Evolutionary conservation across 2,113 vertebrate species (phyloP), one percentile per base, ranked within the genome.

Genomic region (Canis aureus): DNA sequence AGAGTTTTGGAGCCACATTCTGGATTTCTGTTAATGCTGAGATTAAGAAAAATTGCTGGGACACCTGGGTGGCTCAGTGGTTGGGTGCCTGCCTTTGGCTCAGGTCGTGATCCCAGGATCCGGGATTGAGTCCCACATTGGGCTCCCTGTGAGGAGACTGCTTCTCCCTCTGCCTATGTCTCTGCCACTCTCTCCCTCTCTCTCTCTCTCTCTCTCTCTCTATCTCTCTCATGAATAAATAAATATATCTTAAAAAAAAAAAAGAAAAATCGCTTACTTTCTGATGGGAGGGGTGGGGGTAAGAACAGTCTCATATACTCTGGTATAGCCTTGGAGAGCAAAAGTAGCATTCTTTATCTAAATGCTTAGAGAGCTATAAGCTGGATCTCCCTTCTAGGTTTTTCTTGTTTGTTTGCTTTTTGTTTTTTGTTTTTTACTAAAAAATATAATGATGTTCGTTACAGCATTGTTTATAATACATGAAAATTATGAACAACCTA

Each of bases 401-500:
- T n/a, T 43, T 43, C 43, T 43, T 43, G 43, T 43, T 43, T 43
- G 43, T 43, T 43, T 43, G 43, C 43, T 43, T 43, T 43, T 43
- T 43, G 6, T 43, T 43, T 43, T 43, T 43, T 43, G 43, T 43
- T 43, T 80, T 78, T 35, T 62, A 49, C 57, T 74, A 49, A 85
- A 35, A 95, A 57, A 67, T 43, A 25, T 22, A 84, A 73, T 0
- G n/a, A 19, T 62, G 25, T 73, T 85, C 10, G 53, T 49, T 87
- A 62, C 10, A 76, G 20, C 12, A 83, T 62, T 43, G 43, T 91
- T 88, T 62, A 51, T 67, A 62, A 60, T 67, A n/a, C 9, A 55
- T 82, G 51, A 85, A 86, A 66, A 53, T 85, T 90, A 95, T 49
- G 73, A 80, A 66, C 32, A 92, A 57, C 13, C n/a, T 17, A 85